Base-by-base conservation (phyloP, 2,888 invertebrate genomes). In the Lithosia quadra region DNA sequence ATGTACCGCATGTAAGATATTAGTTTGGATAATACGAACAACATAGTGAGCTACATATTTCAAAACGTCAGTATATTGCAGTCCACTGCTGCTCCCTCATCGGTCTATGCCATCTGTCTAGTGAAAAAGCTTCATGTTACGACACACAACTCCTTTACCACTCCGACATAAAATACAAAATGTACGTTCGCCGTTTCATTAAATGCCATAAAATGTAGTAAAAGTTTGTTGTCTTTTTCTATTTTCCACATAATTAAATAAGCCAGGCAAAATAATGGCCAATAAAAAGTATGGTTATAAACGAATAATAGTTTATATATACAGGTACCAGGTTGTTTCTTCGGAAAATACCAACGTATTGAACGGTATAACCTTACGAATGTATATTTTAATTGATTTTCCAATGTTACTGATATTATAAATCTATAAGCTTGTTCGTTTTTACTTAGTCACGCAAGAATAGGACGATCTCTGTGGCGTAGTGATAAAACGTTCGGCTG, bases 281-380 rank as follows among this genome's bases (percentile, higher is more conserved):
- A 10, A n/a, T 28, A 63, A 62, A 39, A 21, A 28, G 33, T 33
- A 58, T 33, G 57, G 57, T 49, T 63, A 53, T 28, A 28, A 28
- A 49, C 24, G 28, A 28, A 28, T 24, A 49, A 62, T 43, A 43
- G 49, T 62, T 56, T 11, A 1, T 56, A 28, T 24, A 56, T 39
- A 9, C 5, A 33, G n/a, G 18, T 11, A 33, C 22, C 5, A n/a
- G 34, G 36, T 39, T 39, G 7, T 36, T 60, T 0, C 24, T 57
- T 57, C 24, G 18, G 5, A 15, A 24, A 57, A 57, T 55, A 21
- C 53, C 0, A 21, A 55, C 18, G 11, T 55, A 22, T 49, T 49
- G 49, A 5, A 8, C 9, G n/a, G 5, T 0, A 1, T 8, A 53
- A n/a, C 22, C 55, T 49, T 49, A 49, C n/a, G 8, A 49, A n/a